Conservation (phyloP, 2,113 vertebrate genomes). For the Theropithecus gelada region DNA sequence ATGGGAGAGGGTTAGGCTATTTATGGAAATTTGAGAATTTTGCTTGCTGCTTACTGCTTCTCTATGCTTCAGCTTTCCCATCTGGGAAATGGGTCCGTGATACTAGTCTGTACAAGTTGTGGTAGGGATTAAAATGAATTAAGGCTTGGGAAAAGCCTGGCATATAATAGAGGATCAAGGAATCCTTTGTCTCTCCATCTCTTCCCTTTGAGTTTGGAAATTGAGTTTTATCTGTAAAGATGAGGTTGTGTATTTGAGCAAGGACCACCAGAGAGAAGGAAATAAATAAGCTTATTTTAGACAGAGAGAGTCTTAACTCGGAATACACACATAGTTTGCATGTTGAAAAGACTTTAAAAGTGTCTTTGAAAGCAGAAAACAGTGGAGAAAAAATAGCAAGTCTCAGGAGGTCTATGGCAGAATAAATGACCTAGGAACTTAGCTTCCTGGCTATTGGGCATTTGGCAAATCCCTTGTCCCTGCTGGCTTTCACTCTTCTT, state of each 20-base stretch:
- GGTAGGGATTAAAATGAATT: not conserved
- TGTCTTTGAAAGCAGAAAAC: slow-evolving; percentile 27
- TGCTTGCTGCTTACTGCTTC: not conserved
- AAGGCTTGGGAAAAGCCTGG: not conserved
- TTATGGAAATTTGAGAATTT: not conserved
- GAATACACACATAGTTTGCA: not conserved
- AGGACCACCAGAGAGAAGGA: not conserved
- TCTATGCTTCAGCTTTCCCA: not conserved
- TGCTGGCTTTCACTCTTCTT: not conserved
- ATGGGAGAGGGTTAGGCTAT: not conserved
- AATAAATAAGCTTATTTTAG: not conserved
- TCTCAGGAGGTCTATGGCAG: not conserved
- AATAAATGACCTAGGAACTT: slow-evolving; percentile 22
- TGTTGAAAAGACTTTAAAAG: slow-evolving; percentile 32
- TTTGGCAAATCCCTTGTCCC: slow-evolving; percentile 18
- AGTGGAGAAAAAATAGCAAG: not conserved
- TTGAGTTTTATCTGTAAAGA: not conserved
- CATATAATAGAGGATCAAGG: not conserved
- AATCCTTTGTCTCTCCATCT: not conserved
- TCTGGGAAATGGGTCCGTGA: not conserved
- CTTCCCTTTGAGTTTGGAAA: not conserved
- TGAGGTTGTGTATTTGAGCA: not conserved
- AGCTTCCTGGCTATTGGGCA: not conserved
- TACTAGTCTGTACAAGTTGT: not conserved
- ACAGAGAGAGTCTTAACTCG: not conserved